Base-by-base conservation (phyloP, 2,888 invertebrate species). In the Shargacucullia verbasci region DNA sequence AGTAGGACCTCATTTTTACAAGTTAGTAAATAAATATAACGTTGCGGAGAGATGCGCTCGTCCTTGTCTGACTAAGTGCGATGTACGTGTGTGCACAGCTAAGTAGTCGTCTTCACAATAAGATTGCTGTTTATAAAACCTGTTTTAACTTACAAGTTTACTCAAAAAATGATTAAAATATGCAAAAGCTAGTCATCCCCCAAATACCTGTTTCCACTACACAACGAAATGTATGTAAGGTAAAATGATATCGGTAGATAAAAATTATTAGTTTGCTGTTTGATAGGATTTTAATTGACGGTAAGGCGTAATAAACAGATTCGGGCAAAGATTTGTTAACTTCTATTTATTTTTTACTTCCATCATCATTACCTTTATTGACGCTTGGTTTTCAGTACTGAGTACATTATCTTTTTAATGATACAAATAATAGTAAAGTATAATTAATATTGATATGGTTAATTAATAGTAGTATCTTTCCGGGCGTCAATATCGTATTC, bases 41-140 rank as follows among this genome's bases (percentile, higher is more conserved):
- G 12, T 43, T 47, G 25, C 43, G 39, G 47, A 13, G n/a, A 53
- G 47, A 54, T 55, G 58, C 57, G 59, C 46, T 50, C 64, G 65
- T 50, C 50, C 50, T 56, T 46, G 60, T 47, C 57, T 43, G 48
- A 48, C 56, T 58, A 54, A 67, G 62, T 65, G 27, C 62, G 61
- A 38, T 56, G 61, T 49, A 54, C 60, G 67, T 58, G n/a, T n/a
- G 57, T 71, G 69, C 65, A 60, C 59, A 52, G 37, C 55, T 68
- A 47, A 60, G 60, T 48, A 49, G 49, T 41, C 62, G 59, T 74
- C 68, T 58, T 62, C 56, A 60, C 57, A 68, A 47, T 55, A 59
- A 33, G 70, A 41, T 41, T 58, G 41, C 45, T 69, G 44, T 65
- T 66, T 47, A 34, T 44, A 55, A 57, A 76, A 75, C 76, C 76